A percentile compares a stretch with the other conserved stretches of the same genome.
These are phyloP conservation scores for Hylia prasina DNA, from an alignment of 2,113 vertebrate species.

Conservation along the genomic window DNA sequence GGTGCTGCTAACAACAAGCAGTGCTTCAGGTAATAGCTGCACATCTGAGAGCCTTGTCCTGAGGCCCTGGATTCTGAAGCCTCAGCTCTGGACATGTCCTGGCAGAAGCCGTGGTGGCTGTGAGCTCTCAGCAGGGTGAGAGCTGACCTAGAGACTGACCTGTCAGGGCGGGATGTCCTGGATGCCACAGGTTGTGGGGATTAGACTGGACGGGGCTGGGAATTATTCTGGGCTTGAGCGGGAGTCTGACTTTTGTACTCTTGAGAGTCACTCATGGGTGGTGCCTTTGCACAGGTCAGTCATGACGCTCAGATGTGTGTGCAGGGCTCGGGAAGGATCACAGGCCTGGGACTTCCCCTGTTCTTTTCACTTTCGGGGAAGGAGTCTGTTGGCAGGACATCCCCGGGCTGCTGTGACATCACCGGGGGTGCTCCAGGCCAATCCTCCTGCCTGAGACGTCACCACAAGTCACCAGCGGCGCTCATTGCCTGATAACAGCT, in stretches of 20 bases:
- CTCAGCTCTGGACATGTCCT: not conserved
- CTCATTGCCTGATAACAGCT: not conserved
- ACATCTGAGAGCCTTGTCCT: fast-evolving
- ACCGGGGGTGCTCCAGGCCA: fast-evolving
- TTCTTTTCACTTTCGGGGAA: not conserved
- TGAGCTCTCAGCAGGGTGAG: fast-evolving
- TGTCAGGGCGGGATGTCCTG: fast-evolving
- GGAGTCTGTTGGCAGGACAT: not conserved
- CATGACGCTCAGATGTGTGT: fast-evolving
- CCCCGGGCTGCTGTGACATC: not conserved
- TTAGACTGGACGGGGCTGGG: not conserved
- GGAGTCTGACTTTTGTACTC: not conserved
- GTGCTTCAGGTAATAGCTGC: not conserved
- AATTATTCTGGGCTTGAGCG: not conserved
- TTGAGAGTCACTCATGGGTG: fast-evolving
- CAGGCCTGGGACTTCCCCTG: not conserved
- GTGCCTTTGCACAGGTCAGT: not conserved
- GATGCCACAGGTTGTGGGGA: not conserved
- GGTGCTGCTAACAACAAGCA: not conserved
- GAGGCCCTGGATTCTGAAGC: not conserved
- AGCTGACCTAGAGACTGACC: not conserved
- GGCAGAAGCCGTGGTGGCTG: not conserved
- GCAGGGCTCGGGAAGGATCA: not conserved
- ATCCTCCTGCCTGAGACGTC: not conserved
- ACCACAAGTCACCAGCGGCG: not conserved